Evolutionary conservation across 2,888 invertebrate species (phyloP).

Genomic region (Patella depressa): DNA sequence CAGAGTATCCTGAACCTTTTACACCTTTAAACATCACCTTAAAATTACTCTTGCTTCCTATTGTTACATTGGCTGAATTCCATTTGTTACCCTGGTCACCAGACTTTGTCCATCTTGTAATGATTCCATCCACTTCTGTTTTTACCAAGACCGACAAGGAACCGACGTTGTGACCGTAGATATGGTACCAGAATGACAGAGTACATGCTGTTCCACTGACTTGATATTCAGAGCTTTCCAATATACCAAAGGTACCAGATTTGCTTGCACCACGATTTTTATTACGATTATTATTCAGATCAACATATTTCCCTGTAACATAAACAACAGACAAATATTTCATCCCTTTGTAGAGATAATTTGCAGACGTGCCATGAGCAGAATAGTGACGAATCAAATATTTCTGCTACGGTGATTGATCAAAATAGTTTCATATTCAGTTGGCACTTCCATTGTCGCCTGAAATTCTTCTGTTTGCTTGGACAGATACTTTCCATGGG

Average conservation of each 20-base stretch:
- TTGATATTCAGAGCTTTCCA: slow-evolving; percentile 45
- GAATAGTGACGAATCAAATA: too few relatives aligned
- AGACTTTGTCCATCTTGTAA: slow-evolving; percentile 36
- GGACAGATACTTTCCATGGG: too few relatives aligned
- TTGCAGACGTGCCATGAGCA: too few relatives aligned
- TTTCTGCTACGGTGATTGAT: too few relatives aligned
- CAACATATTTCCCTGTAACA: neutral
- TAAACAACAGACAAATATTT: too few relatives aligned
- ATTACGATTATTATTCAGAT: neutral
- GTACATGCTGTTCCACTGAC: slow-evolving; percentile 87
- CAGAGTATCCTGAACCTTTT: slow-evolving; percentile 43
- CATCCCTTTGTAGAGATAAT: too few relatives aligned
- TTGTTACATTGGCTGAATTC: slow-evolving; percentile 43
- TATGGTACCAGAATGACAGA: slow-evolving; percentile 69
- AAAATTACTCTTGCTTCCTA: slow-evolving; percentile 46
- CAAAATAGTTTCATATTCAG: too few relatives aligned
- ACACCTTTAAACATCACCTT: slow-evolving; percentile 47
- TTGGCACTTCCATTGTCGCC: too few relatives aligned
- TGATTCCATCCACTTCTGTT: slow-evolving; percentile 29
- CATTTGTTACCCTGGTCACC: slow-evolving; percentile 49
- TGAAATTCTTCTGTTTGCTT: too few relatives aligned
- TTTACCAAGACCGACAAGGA: slow-evolving; percentile 51
- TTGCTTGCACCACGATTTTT: neutral
- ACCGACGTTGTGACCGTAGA: slow-evolving; percentile 56
- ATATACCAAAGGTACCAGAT: slow-evolving; percentile 41